These are phyloP conservation scores for Suricata suricatta DNA, from an alignment of 2,113 vertebrate species.

Conservation along the genomic window DNA sequence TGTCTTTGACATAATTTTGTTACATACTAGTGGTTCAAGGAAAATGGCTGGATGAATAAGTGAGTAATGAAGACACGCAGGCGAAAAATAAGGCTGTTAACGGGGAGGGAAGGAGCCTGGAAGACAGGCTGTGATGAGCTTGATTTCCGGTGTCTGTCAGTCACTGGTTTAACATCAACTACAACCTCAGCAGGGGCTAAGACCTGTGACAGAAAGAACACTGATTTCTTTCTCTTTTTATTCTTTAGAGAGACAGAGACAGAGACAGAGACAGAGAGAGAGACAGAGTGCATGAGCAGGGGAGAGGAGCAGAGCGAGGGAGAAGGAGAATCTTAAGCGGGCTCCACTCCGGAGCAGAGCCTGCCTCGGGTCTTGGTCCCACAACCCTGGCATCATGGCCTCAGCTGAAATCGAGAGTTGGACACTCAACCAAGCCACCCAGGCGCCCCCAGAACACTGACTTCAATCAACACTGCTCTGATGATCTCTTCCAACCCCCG, in stretches of 20 bases:
- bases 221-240: too few relatives aligned
- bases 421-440: too few relatives aligned
- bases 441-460: not conserved
- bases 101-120: not conserved
- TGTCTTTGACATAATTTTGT: conserved; percentile 10
- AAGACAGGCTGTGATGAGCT: not conserved
- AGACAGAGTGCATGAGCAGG: too few relatives aligned
- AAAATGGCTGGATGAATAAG: conserved; percentile 43
- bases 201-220: not conserved
- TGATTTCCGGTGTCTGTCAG: not conserved
- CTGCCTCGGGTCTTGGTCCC: too few relatives aligned
- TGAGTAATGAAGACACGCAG: not conserved
- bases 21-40: not conserved
- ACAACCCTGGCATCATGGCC: too few relatives aligned
- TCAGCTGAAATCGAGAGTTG: too few relatives aligned
- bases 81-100: not conserved
- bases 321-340: too few relatives aligned
- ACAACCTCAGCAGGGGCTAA: not conserved
- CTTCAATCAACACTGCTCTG: not conserved
- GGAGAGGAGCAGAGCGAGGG: too few relatives aligned
- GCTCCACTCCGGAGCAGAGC: too few relatives aligned
- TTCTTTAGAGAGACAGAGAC: too few relatives aligned
- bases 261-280: too few relatives aligned
- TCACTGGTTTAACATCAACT: not conserved
- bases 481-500: not conserved